Percentiles rank a stretch among this genome's conserved stretches.
phyloP scores from a whole-genome alignment of 1,140 invertebrate species.

The Meteorus sp. region DNA sequence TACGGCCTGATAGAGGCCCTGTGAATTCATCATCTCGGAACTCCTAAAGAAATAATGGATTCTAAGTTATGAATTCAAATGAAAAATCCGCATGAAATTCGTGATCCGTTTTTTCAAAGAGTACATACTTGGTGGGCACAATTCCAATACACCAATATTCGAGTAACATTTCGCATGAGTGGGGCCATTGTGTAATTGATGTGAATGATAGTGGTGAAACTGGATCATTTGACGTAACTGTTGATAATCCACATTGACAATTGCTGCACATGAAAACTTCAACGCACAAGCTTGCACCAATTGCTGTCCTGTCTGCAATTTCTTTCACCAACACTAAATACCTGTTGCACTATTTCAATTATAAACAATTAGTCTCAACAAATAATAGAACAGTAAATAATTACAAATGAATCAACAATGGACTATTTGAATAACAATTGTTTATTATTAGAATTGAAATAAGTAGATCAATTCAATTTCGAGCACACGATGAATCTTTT shows the following conservation, averaged over 20 bases:
- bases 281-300: slow-evolving; percentile 68
- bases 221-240: slow-evolving; percentile 54
- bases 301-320: slow-evolving; percentile 59
- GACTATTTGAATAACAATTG: neutral
- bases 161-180: slow-evolving; percentile 62
- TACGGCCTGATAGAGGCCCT: slow-evolving; percentile 87
- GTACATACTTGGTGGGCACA: slow-evolving; percentile 65
- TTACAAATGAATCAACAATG: neutral
- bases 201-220: slow-evolving; percentile 42
- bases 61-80: too few relatives aligned
- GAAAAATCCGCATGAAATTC: too few relatives aligned
- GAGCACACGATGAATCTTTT: neutral
- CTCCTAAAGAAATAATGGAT: slow-evolving; percentile 44
- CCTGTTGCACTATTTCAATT: slow-evolving; percentile 55
- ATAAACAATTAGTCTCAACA: slow-evolving; percentile 31
- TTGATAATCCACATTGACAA: slow-evolving; percentile 66
- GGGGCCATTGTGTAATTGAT: slow-evolving; percentile 49
- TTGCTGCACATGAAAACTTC: slow-evolving; percentile 73
- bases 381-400: neutral
- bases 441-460: neutral
- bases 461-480: neutral
- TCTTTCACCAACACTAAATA: slow-evolving; percentile 63
- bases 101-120: too few relatives aligned
- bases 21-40: slow-evolving; percentile 60
- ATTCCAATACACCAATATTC: slow-evolving; percentile 76